A percentile compares a stretch with the other conserved stretches of the same genome.
Conservation (phyloP, 2,797 vertebrate genomes). For the Typhlichthys eigenmanni region DNA sequence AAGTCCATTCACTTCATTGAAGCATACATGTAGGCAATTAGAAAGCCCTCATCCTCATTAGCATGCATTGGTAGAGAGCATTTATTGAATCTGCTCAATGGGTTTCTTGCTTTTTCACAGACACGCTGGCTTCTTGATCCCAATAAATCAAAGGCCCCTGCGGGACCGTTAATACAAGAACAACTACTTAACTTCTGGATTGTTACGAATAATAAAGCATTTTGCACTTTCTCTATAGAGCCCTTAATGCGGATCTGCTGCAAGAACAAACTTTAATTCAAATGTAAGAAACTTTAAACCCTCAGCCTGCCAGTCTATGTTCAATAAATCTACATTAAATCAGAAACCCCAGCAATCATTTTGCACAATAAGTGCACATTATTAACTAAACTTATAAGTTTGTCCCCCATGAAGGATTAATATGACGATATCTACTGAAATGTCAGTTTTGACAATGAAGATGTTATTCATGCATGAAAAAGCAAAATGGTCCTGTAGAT, state of each 20-base stretch:
- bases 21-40: constrained; percentile 58
- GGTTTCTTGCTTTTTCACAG: constrained; percentile 53
- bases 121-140: constrained; percentile 37
- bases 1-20: constrained; percentile 55
- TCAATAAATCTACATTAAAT: background rate
- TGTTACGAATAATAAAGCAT: constrained; percentile 28
- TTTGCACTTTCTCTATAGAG: constrained; percentile 16
- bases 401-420: no score
- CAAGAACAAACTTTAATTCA: background rate
- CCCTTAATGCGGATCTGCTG: background rate
- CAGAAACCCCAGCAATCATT: background rate
- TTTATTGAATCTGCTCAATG: constrained; percentile 59
- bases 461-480: background rate
- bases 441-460: background rate
- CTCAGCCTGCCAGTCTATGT: background rate
- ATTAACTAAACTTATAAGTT: no score
- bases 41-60: constrained; percentile 55
- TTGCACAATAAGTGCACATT: background rate
- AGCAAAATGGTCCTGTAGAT: no score
- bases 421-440: background rate
- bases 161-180: constrained; percentile 22
- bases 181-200: constrained; percentile 14
- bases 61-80: constrained; percentile 52
- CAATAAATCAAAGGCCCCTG: constrained; percentile 53
- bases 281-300: background rate